phyloP scores from a whole-genome alignment of 2,113 vertebrate species.

The Alligator mississippiensis region DNA sequence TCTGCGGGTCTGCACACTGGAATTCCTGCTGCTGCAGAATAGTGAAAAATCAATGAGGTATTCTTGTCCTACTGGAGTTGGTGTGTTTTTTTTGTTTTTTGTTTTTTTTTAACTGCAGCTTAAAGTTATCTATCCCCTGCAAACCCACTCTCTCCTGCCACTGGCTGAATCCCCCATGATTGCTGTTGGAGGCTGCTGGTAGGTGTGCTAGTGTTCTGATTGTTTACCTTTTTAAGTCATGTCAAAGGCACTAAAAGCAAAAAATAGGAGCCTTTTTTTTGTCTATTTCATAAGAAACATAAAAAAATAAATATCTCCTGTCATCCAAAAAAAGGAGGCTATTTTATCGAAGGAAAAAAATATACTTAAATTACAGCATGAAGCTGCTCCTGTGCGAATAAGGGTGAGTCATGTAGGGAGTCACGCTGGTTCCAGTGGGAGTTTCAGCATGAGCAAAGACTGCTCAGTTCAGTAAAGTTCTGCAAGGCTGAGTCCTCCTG shows the following conservation, averaged over 20 bases:
- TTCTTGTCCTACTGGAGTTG: neutral
- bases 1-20: neutral
- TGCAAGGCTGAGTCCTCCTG: neutral
- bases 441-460: conserved; percentile 1
- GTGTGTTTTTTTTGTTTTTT: neutral
- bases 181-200: neutral
- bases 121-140: neutral
- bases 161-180: neutral
- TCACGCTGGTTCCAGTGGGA: neutral
- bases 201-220: neutral
- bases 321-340: neutral
- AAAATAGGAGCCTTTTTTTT: neutral
- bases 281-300: accelerated
- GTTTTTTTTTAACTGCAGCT: neutral
- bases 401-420: neutral
- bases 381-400: neutral
- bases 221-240: neutral
- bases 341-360: neutral
- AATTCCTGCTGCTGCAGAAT: neutral
- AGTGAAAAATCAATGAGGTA: neutral
- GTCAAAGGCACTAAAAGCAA: neutral
- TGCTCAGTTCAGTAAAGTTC: neutral
- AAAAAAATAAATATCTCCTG: neutral
- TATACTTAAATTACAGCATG: neutral
- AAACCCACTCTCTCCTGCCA: neutral